These are phyloP conservation scores for Drosophila pseudotalamancana DNA, from an alignment of 2,888 invertebrate genomes.

Conservation along the genomic window DNA sequence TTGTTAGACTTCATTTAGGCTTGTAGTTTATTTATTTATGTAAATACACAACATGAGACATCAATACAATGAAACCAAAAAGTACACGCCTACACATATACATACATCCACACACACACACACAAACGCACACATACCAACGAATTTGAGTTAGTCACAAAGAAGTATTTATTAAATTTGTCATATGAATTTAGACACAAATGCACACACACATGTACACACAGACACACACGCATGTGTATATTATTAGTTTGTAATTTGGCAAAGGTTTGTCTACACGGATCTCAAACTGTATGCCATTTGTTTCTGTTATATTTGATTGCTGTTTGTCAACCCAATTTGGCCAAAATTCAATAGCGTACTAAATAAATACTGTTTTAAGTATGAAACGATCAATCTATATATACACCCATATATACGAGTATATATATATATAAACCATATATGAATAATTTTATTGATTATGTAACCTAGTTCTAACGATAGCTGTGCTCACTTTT, in stretches of 20 bases:
- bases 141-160: constrained; percentile 66
- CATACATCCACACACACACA: constrained; percentile 20
- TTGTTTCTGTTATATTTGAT: constrained; percentile 55
- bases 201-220: background rate
- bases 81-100: constrained; percentile 15
- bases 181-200: constrained; percentile 43
- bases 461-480: constrained; percentile 75
- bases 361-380: constrained; percentile 69
- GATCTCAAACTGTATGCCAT: constrained; percentile 51
- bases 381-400: constrained; percentile 57
- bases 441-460: constrained; percentile 37
- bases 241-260: constrained; percentile 40
- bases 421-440: constrained; percentile 28
- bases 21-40: constrained; percentile 71
- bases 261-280: constrained; percentile 12
- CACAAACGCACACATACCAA: constrained; percentile 42
- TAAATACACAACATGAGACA: constrained; percentile 40
- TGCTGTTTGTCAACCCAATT: constrained; percentile 32
- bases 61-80: constrained; percentile 30
- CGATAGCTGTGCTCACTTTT: constrained; percentile 57
- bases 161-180: constrained; percentile 50
- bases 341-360: constrained; percentile 60
- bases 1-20: constrained; percentile 61
- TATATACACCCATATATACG: constrained; percentile 22
- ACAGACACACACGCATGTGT: constrained; percentile 4